Percentiles rank a stretch among this genome's conserved stretches.
Conservation (phyloP, 2,888 invertebrate genomes). For the Carabus problematicus region DNA sequence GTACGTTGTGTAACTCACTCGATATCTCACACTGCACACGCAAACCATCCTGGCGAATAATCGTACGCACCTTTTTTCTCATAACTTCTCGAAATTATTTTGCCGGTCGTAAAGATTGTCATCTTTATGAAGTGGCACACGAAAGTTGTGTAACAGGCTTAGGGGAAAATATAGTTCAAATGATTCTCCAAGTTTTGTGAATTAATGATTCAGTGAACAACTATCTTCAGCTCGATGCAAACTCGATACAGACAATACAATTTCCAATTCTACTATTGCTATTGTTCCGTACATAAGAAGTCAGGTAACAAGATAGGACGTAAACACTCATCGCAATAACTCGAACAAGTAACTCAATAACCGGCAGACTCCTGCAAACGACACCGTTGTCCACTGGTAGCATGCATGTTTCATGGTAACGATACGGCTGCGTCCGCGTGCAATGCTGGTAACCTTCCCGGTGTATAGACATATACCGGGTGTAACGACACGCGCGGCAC, state of each 20-base stretch:
- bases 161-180: not conserved
- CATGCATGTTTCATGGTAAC: conserved; percentile 33
- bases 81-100: not conserved
- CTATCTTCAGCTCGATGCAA: not conserved
- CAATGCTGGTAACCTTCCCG: too few relatives aligned
- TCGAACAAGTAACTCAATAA: conserved; percentile 24
- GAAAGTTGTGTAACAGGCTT: too few relatives aligned
- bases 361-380: conserved; percentile 10
- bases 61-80: not conserved
- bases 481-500: not conserved
- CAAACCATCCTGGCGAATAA: conserved; percentile 1
- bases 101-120: not conserved
- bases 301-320: not conserved
- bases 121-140: not conserved
- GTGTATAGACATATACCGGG: too few relatives aligned
- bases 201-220: not conserved
- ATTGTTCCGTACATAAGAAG: not conserved
- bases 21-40: not conserved
- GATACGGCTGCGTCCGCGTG: not conserved
- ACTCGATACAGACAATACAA: not conserved
- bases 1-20: not conserved
- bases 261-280: not conserved
- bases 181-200: not conserved
- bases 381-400: conserved; percentile 7
- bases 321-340: conserved; percentile 22